Evolutionary conservation across 92 coral and sea anemone genomes (phyloP), one percentile per base, ranked within the genome.

Genomic region (Metridium senile): DNA sequence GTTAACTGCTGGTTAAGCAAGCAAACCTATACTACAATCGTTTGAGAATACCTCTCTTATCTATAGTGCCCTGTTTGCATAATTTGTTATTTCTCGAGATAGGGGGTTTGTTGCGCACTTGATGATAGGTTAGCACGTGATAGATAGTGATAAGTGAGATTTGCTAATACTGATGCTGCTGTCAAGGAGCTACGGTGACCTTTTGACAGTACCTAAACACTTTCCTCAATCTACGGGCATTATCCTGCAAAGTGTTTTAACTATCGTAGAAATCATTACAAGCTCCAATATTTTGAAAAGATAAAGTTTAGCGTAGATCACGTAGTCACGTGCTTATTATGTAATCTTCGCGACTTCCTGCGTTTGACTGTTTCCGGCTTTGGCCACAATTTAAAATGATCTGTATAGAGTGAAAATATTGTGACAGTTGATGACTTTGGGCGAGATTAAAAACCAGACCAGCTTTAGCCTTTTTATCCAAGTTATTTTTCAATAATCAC

Each of bases 1-100:
- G 49, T 11, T 4, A 13, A 63, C 45, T n/a, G 21, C 20, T 28
- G 0, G 45, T 13, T 16, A 11, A 63, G 16, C 69, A 29, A 63
- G 17, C 27, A 21, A 1, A 9, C 69, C 11, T 11, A 19, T 11
- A 30, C 1, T 30, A 11, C n/a, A 63, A 39, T 63, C 16, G 39
- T 63, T 63, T 63, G 9, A 63, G 69, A 63, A 27, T 63, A 39
- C 23, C 45, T 13, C 22, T 62, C 26, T 73, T 34, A 52, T 57
- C 47, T 45, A 22, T 58, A n/a, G 67, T 57, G 67, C 33, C 33
- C 27, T 77, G 82, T 77, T 77, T 77, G 67, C 49, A 73, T 72
- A 76, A 78, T 64, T 82, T 87, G 83, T 84, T 87, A 71, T 76
- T 65, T 49, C n/a, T 68, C 68, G 53, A 75, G 75, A 58, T 66